phyloP scores from a whole-genome alignment of 64 coral and sea anemone species.

The Acropora yongei region DNA sequence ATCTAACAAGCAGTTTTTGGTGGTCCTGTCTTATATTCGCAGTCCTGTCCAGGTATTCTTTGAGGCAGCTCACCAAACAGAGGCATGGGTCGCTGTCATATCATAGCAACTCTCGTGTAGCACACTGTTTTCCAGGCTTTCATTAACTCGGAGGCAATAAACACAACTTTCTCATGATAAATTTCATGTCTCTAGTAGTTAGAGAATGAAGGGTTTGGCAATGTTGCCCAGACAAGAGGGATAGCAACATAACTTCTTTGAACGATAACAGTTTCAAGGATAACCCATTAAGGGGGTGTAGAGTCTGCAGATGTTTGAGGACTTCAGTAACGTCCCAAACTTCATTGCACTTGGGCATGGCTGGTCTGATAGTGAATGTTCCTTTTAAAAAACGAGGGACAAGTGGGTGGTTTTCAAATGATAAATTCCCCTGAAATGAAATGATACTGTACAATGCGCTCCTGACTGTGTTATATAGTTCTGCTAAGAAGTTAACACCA shows the following conservation, averaged over 20 bases:
- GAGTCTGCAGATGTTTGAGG: slow-evolving; percentile 22
- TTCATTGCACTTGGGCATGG: no score
- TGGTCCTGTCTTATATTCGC: no score
- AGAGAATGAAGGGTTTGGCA: neutral
- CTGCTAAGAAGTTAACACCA: slow-evolving; percentile 53
- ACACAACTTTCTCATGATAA: slow-evolving; percentile 23
- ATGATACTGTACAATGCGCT: slow-evolving; percentile 60
- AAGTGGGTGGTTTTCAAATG: slow-evolving; percentile 32
- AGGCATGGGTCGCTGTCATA: neutral
- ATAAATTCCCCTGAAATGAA: slow-evolving; percentile 24
- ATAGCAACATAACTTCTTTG: slow-evolving; percentile 1
- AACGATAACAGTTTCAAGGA: slow-evolving; percentile 22
- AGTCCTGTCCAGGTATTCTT: slow-evolving; percentile 52
- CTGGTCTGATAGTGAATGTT: slow-evolving; percentile 15
- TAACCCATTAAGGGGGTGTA: neutral
- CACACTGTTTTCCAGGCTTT: slow-evolving; percentile 21
- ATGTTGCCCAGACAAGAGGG: no score
- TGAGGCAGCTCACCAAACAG: slow-evolving; percentile 44
- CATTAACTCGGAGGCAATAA: slow-evolving; percentile 35
- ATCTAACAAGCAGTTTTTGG: slow-evolving; percentile 10
- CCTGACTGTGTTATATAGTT: slow-evolving; percentile 43
- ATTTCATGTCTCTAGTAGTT: slow-evolving; percentile 42
- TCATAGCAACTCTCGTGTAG: neutral
- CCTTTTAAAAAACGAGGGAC: slow-evolving; percentile 15
- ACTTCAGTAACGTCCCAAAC: neutral